Evolutionary conservation across 1,140 invertebrate genomes (phyloP), one percentile per base, ranked within the genome.

Genomic region (Ceratina calcarata): DNA sequence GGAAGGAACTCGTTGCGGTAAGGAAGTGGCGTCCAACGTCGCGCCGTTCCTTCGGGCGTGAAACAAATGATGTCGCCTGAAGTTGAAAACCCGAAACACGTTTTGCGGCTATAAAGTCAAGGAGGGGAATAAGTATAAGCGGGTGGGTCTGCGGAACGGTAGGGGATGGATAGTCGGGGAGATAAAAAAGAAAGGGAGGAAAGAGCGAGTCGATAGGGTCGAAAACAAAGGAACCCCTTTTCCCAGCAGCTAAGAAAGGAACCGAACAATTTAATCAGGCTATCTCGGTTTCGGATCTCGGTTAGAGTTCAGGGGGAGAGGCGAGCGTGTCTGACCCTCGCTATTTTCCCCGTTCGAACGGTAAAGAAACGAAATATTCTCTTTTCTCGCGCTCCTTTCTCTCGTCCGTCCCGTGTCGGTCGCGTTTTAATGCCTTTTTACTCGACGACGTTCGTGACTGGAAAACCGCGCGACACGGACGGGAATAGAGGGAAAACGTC

Each of bases 201-300:
- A 58, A 77, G 79, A 61, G 51, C 55, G 45, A 65, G 60, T 71
- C 67, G 77, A 79, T 58, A 62, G 72, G 57, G 65, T 68, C n/a
- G 70, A 67, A 80, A 75, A 75, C 71, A 76, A 76, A 76, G 78
- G 78, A 67, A 45, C 20, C 62, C 51, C 65, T 45, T 51, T 60
- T 67, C 66, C 45, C 72, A 53, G 53, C 61, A 15, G 66, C 37
- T 55, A 62, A 80, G 67, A 80, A 70, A 71, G 66, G 58, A 67
- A 53, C 53, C 62, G 68, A 83, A 72, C 57, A 81, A 81, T 81
- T 83, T 81, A 68, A 81, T 83, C 79, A 37, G 57, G 3, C 73
- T 53, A 65, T 78, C 53, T 53, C 67, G 51, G 67, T 51, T 49
- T 61, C 53, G n/a, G 68, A 79, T 66, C 24, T 67, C 24, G 69